Evolutionary conservation across 2,113 vertebrate species (phyloP).

Genomic region (Pelmatolapia mariae): DNA sequence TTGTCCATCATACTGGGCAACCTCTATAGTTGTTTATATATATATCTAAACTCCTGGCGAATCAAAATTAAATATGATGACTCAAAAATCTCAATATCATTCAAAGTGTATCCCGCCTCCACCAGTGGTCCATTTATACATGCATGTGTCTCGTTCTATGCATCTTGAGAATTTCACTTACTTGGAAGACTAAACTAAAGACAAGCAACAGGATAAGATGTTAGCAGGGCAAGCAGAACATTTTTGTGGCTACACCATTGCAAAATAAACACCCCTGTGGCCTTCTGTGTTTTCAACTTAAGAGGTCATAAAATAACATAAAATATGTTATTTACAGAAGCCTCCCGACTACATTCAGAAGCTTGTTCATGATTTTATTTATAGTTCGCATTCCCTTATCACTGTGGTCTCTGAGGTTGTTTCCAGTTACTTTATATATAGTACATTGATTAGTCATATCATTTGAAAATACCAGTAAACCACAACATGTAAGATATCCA

Average conservation of each 20-base stretch:
- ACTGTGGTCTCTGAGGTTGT: background rate
- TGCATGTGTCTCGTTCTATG: background rate
- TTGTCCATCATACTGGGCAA: background rate
- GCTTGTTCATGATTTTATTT: background rate
- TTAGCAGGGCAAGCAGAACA: background rate
- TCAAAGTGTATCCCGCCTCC: background rate
- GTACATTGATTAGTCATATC: background rate
- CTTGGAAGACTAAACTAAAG: background rate
- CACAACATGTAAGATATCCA: background rate
- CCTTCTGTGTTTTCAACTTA: background rate
- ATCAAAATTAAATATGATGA: background rate
- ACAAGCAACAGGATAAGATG: background rate
- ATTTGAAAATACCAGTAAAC: background rate
- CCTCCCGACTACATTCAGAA: background rate
- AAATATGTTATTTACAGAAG: background rate
- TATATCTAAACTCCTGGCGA: background rate
- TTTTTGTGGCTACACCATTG: background rate
- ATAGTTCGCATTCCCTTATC: background rate
- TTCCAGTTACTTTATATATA: background rate
- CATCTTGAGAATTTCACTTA: background rate
- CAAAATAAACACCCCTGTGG: rapidly evolving
- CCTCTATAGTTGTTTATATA: background rate
- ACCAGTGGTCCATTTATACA: background rate
- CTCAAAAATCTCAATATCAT: background rate
- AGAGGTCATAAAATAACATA: background rate